Base-by-base conservation (phyloP, 2,888 invertebrate genomes). In the Linyphia triangularis region DNA sequence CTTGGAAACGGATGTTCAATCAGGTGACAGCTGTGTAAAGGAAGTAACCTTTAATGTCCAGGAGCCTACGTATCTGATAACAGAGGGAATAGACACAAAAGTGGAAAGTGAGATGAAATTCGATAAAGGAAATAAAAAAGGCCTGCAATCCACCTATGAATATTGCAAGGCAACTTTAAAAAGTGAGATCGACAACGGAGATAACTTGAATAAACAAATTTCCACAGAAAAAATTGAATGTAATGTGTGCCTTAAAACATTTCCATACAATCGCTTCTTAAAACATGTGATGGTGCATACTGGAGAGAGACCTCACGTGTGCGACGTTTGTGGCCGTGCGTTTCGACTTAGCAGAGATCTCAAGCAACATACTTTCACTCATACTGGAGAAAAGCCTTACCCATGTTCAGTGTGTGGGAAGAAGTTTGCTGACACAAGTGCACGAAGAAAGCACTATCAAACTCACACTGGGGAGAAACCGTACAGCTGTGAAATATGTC, bases 311-410 rank as follows among this genome's bases (percentile, higher is more conserved):
- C 86, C 86, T 7, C 75, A 75, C 37, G 19, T 61, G 16, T 86
- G 86, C 30, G 22, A 61, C 26, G 22, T 81, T n/a, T 86, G 86
- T 30, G 81, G 81, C 9, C 63, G 81, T 10, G 81, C 73, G 3
- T 86, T 86, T 67, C n/a, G 86, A 28, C 33, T 81, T 2, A 65
- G 59, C 22, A 51, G 81, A 40, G 86, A 86, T 73, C 73, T 86
- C 2, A 81, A 81, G 28, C 86, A 86, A 13, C 86, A 86, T 43
- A 73, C 13, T 22, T 81, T 67, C 6, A 86, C 86, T 6, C 86
- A 86, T n/a, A 86, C 86, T 13, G 86, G 86, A 1, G 86, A 86
- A 40, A 73, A 59, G n/a, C 86, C 86, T 10, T 86, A 86, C 43
- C 81, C 86, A 6, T 86, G 86, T 61, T 24, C 81, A 9, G 37